Base-by-base conservation (phyloP, 2,888 invertebrate species). In the Branchellion lobata region DNA sequence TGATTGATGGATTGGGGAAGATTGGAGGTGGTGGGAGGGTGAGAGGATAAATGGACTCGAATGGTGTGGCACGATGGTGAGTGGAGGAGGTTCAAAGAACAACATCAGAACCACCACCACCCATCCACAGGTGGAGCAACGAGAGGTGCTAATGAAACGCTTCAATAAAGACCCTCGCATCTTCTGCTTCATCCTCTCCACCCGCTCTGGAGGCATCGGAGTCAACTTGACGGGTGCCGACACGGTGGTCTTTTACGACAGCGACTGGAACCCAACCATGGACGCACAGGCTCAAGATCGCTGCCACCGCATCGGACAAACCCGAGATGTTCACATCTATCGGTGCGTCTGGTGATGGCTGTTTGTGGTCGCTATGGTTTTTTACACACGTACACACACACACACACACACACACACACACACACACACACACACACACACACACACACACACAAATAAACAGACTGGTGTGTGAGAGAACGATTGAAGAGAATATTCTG, bases 261-360 rank as follows among this genome's bases (percentile, higher is more conserved):
- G 96, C 82, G 97, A 98, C 89, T 98, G 97, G 98, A 98, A 98
- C 91, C 98, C 98, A 76, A 98, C 97, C 3, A 98, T 99, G 97
- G 99, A 99, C 90, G 97, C 97, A 81, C 95, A 95, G 88, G 90
- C 90, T 57, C 90, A 90, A 84, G 90, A 90, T 81, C 82, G 88
- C 84, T 97, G 97, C 88, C 99, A 99, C 90, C 92, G 99, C 85
- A 99, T 99, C 87, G 99, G 99, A 0, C 99, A 99, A 90, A 99
- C 98, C 27, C 90, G 97, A 84, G 97, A 99, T 90, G 99, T 99
- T 82, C 96, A 97, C 89, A 97, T 99, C 86, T 98, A 95, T 89
- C 90, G 92, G 91, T 91, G 85, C 81, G 82, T 77, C 53, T n/a
- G n/a, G n/a, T n/a, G n/a, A n/a, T n/a, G n/a, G n/a, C n/a, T n/a